These are phyloP conservation scores for Cottus gobio DNA, from an alignment of 2,113 vertebrate genomes.

Conservation along the genomic window DNA sequence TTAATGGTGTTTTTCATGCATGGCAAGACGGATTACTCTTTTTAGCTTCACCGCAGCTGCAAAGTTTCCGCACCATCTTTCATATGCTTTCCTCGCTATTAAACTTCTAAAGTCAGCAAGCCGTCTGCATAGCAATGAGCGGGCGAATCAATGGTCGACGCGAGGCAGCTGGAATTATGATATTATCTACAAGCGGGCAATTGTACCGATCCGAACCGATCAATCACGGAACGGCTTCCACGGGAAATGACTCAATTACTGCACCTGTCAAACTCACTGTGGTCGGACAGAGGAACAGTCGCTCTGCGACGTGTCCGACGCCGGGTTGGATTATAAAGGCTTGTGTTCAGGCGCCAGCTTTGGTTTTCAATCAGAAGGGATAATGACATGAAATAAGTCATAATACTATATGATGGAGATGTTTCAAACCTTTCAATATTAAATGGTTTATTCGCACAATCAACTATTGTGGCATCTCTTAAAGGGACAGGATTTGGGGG, in stretches of 20 bases:
- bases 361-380: conserved; percentile 4
- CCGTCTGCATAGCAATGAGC: conserved; percentile 50
- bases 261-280: conserved; percentile 25
- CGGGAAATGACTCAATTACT: conserved; percentile 52
- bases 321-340: neutral
- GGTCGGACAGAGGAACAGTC: conserved; percentile 3
- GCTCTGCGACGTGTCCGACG: neutral
- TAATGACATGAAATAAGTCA: neutral
- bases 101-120: conserved; percentile 41
- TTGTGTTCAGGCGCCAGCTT: conserved; percentile 8
- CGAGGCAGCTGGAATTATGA: conserved; percentile 45
- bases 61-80: conserved; percentile 51
- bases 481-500: too few relatives aligned
- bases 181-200: conserved; percentile 45
- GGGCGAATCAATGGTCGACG: conserved; percentile 43
- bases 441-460: neutral
- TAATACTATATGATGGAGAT: neutral
- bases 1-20: conserved; percentile 55
- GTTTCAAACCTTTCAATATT: neutral
- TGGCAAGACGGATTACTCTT: conserved; percentile 48
- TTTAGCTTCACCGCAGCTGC: conserved; percentile 35
- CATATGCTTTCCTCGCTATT: conserved; percentile 16
- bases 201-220: conserved; percentile 44
- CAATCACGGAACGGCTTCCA: conserved; percentile 36
- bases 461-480: neutral